A percentile compares a stretch with the other conserved stretches of the same genome.
Conservation (phyloP, 1,140 invertebrate species). For the Helicoverpa zea region DNA sequence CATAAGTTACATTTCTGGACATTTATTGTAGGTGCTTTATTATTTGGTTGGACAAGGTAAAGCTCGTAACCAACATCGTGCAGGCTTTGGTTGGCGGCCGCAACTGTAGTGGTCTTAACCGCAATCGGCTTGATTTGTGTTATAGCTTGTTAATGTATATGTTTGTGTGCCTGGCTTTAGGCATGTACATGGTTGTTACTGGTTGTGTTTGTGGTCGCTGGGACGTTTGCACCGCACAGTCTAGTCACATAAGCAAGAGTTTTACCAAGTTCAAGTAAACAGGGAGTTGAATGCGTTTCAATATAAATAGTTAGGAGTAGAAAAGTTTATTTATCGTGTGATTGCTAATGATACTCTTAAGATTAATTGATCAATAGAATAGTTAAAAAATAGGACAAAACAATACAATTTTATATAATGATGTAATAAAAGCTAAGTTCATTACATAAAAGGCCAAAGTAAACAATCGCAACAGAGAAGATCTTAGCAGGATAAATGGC, state of each 20-base stretch:
- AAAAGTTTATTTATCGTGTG: too few relatives aligned
- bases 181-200: neutral
- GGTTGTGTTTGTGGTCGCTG: neutral
- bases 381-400: too few relatives aligned
- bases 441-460: neutral
- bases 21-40: neutral
- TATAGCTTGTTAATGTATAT: neutral
- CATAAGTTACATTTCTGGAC: too few relatives aligned
- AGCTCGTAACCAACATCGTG: neutral
- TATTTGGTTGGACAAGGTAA: neutral
- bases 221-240: neutral
- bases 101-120: conserved; percentile 1
- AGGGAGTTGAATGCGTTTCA: too few relatives aligned
- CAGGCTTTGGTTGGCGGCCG: neutral
- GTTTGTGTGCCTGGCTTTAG: neutral
- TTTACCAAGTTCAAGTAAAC: too few relatives aligned
- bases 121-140: conserved; percentile 2
- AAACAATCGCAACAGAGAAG: neutral
- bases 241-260: neutral
- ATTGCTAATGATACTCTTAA: too few relatives aligned
- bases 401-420: too few relatives aligned
- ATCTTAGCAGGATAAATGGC: neutral
- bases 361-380: too few relatives aligned
- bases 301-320: too few relatives aligned
- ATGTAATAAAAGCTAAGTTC: neutral